Conservation (phyloP, 2,888 invertebrate species). For the Oscheius onirici region DNA sequence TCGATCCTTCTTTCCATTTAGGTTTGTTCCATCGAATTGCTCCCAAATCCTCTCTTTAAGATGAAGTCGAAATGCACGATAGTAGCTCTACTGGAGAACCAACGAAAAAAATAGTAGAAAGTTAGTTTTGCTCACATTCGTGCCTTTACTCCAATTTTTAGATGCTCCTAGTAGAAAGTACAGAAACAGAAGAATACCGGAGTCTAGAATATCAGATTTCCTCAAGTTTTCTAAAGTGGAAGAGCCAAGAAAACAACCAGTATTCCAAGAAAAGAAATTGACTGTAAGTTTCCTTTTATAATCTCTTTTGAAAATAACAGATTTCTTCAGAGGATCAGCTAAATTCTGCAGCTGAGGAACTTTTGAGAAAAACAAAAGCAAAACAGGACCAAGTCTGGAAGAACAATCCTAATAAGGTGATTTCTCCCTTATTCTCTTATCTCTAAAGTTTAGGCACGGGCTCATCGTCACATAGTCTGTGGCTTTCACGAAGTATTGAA, state of each 20-base stretch:
- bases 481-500: slow-evolving; percentile 50
- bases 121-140: no score
- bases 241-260: not conserved
- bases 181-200: slow-evolving; percentile 13
- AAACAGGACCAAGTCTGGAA: slow-evolving; percentile 29
- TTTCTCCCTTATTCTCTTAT: not conserved
- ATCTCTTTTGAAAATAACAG: not conserved
- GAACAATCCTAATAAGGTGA: slow-evolving; percentile 25
- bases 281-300: not conserved
- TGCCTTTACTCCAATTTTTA: no score
- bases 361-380: slow-evolving; percentile 36
- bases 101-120: no score
- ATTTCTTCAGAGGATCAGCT: not conserved
- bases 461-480: slow-evolving; percentile 37
- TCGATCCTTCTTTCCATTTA: no score
- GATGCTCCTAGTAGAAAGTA: not conserved
- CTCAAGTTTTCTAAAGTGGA: not conserved
- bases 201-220: not conserved
- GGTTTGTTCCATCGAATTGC: no score
- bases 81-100: no score
- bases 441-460: slow-evolving; percentile 30
- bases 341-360: slow-evolving; percentile 17
- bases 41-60: no score
- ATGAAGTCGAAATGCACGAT: no score
- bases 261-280: not conserved